phyloP scores from a whole-genome alignment of 2,113 vertebrate species.

The Oostethus manadensis region DNA sequence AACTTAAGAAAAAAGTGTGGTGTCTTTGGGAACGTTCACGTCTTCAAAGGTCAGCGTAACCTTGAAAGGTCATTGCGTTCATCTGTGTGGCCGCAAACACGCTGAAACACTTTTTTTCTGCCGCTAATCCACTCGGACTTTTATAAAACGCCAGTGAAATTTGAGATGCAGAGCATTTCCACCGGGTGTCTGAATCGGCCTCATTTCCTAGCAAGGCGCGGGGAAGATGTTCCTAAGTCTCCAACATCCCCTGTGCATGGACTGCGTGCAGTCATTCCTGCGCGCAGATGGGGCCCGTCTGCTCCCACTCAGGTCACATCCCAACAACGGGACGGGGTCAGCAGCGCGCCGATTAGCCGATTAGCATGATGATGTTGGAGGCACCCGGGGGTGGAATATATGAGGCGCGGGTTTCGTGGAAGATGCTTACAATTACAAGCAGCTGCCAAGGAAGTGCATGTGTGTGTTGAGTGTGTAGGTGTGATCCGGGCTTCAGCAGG shows the following conservation, averaged over 20 bases:
- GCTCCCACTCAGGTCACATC: constrained; percentile 68
- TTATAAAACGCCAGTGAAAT: no score
- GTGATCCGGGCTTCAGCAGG: constrained; percentile 54
- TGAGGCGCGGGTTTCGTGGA: constrained; percentile 65
- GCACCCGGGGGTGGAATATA: constrained; percentile 65
- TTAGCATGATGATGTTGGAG: constrained; percentile 58
- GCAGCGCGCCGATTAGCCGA: constrained; percentile 54
- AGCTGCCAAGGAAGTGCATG: constrained; percentile 57
- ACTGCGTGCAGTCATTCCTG: not conserved
- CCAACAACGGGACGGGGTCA: constrained; percentile 62
- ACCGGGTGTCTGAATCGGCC: no score
- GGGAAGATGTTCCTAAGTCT: no score
- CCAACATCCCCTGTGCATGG: not conserved
- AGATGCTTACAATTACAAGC: constrained; percentile 51
- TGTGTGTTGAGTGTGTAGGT: constrained; percentile 54
- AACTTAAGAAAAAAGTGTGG: no score
- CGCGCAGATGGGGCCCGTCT: constrained; percentile 31
- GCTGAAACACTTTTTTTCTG: no score
- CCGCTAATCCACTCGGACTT: no score
- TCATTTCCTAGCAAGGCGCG: not conserved
- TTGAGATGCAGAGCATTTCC: no score
- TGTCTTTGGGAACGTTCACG: no score
- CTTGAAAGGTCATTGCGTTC: no score
- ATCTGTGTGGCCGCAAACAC: no score
- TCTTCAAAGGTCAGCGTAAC: no score